Evolutionary conservation across 2,797 vertebrate genomes (phyloP), one percentile per base, ranked within the genome.

Genomic region (Mycteria americana): DNA sequence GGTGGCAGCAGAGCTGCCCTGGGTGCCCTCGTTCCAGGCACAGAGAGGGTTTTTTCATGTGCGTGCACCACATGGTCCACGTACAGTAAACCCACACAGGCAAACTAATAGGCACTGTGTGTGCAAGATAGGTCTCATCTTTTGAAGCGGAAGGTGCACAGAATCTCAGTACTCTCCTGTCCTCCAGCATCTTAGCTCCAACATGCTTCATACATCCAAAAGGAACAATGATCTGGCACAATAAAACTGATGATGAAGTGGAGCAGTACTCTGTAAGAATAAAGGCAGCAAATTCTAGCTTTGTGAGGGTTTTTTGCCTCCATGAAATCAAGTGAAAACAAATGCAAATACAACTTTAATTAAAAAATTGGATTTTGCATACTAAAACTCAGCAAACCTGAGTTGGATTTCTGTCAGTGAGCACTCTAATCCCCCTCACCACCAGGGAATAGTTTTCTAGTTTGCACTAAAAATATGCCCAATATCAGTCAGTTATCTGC

Each of bases 301-400:
- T 75, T 81, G 43, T 43, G 65, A 57, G n/a, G 31, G 7, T 22
- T 4, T 48, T 63, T 72, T 76, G 18, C 46, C 67, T 85, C 56
- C 21, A 15, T 18, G 30, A 85, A 85, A 92, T 57, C 69, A 74
- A 91, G 19, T 41, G 54, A 84, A 95, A 92, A 76, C 80, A 90
- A 94, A 93, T 15, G 92, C 28, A 91, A 94, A 91, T 35, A 91
- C 82, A 96, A 50, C 30, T 64, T 91, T 67, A 53, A 75, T 85
- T 80, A 0, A 56, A 96, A 93, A 92, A 77, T 10, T 35, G 53
- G 72, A 78, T 93, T 94, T 91, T 85, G 65, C 81, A 68, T 50
- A 60, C 28, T 85, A 56, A 70, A 85, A 68, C 35, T 63, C 89
- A 75, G 78, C 65, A 94, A 95, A 88, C 65, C 62, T 37, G 64